A percentile compares a stretch with the other conserved stretches of the same genome.
phyloP scores from a whole-genome alignment of 2,113 vertebrate species.

The Micronycteris hirsuta region DNA sequence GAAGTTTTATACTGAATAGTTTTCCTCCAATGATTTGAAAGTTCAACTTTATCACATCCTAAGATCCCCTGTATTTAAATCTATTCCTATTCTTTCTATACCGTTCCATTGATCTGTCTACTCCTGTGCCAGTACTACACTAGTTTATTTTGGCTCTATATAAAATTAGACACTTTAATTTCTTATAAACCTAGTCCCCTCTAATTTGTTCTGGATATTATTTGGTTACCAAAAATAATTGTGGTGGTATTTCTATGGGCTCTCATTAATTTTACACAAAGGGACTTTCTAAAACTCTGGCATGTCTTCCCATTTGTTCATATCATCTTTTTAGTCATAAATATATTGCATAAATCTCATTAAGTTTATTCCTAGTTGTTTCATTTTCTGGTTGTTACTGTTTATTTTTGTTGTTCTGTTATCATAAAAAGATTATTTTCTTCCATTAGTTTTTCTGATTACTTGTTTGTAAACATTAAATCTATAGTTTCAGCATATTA shows the following conservation, averaged over 20 bases:
- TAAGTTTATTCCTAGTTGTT: background rate
- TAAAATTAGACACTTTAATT: background rate
- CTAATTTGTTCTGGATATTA: background rate
- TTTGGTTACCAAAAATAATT: background rate
- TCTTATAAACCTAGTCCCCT: background rate
- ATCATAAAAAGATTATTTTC: background rate
- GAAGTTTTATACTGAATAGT: background rate
- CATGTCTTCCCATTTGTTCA: background rate
- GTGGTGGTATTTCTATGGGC: background rate
- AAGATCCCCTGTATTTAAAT: background rate
- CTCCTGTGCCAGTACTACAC: background rate
- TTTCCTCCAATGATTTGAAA: background rate
- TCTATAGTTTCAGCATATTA: background rate
- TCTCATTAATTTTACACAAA: background rate
- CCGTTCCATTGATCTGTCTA: background rate
- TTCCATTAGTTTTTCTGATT: background rate
- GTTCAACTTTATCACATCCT: background rate
- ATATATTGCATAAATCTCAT: background rate
- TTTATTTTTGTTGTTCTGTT: background rate
- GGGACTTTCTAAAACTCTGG: background rate
- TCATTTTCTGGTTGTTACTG: background rate
- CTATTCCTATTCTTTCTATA: background rate
- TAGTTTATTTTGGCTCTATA: background rate
- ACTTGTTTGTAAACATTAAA: background rate
- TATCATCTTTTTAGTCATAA: background rate